Evolutionary conservation across 2,113 vertebrate genomes (phyloP).

Genomic region (Pteropus alecto): DNA sequence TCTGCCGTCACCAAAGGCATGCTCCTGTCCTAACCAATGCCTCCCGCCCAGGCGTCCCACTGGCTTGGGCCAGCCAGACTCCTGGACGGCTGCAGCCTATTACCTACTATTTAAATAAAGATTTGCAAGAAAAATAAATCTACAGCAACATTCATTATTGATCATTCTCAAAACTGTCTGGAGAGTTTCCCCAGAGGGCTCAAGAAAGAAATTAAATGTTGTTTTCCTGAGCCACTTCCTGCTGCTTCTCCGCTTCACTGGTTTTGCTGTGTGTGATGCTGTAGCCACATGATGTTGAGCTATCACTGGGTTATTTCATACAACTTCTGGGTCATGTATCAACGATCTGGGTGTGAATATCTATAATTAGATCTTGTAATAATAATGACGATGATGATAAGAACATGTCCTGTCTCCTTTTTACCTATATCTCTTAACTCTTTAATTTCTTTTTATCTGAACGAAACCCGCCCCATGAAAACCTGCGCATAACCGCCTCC

Average conservation of each 20-base stretch:
- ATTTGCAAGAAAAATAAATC: constrained; percentile 72
- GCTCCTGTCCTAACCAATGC: not conserved
- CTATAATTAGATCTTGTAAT: not conserved
- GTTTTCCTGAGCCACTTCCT: constrained; percentile 74
- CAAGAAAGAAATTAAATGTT: constrained; percentile 75
- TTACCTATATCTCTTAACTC: not conserved
- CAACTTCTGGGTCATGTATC: constrained; percentile 32
- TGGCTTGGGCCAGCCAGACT: not conserved
- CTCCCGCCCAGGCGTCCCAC: not conserved
- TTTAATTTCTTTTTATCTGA: not conserved
- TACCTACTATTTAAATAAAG: constrained; percentile 67
- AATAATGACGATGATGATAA: not conserved
- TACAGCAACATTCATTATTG: constrained; percentile 78
- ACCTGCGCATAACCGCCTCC: not conserved
- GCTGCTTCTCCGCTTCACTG: constrained; percentile 75
- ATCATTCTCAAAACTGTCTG: constrained; percentile 78
- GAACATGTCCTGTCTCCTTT: not conserved
- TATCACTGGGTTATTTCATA: constrained; percentile 60
- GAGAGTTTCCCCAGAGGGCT: constrained; percentile 74
- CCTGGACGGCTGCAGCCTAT: not conserved
- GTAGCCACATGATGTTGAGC: constrained; percentile 63
- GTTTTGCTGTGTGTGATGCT: constrained; percentile 61
- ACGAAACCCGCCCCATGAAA: not conserved
- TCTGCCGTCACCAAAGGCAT: not conserved
- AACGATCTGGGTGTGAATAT: constrained; percentile 42